These are phyloP conservation scores for Phenganax subtilis DNA, from an alignment of 92 coral and sea anemone species.

Conservation along the genomic window DNA sequence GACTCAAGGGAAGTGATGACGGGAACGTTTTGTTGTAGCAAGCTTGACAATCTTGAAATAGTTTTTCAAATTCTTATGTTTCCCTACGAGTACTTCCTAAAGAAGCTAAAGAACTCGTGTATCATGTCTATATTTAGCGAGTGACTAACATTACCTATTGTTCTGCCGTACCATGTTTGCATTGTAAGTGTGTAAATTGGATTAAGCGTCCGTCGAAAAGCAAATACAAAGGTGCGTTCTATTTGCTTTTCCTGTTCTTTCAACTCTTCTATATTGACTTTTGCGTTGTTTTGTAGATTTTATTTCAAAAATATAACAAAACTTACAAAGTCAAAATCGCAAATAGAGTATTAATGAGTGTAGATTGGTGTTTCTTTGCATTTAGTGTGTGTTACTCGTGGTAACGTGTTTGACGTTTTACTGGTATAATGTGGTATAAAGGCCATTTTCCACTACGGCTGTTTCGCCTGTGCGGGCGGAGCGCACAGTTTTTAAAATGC, in stretches of 20 bases:
- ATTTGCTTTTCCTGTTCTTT: not conserved
- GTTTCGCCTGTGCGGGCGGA: too few species aligned
- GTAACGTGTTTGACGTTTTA: too few species aligned
- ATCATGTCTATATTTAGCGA: slow-evolving; percentile 14
- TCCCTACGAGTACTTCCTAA: not conserved
- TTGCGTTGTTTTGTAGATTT: not conserved
- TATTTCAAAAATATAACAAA: not conserved
- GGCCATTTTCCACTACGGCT: too few species aligned
- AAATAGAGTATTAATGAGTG: not conserved
- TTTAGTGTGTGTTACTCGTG: too few species aligned
- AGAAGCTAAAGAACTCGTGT: not conserved
- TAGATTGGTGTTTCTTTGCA: too few species aligned
- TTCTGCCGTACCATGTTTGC: not conserved
- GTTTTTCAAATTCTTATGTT: not conserved
- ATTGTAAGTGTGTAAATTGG: slow-evolving; percentile 1
- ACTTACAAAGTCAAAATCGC: not conserved
- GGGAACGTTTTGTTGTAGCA: not conserved
- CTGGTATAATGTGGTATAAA: too few species aligned
- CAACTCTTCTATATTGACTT: not conserved
- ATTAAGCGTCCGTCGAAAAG: not conserved
- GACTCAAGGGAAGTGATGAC: slow-evolving; percentile 5
- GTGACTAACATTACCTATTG: not conserved
- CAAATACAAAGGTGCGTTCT: slow-evolving; percentile 7
- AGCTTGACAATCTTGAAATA: slow-evolving; percentile 14
- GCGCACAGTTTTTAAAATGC: too few species aligned